Evolutionary conservation across 2,797 vertebrate species (phyloP).

Genomic region (Scolopax bukidnonensis): DNA sequence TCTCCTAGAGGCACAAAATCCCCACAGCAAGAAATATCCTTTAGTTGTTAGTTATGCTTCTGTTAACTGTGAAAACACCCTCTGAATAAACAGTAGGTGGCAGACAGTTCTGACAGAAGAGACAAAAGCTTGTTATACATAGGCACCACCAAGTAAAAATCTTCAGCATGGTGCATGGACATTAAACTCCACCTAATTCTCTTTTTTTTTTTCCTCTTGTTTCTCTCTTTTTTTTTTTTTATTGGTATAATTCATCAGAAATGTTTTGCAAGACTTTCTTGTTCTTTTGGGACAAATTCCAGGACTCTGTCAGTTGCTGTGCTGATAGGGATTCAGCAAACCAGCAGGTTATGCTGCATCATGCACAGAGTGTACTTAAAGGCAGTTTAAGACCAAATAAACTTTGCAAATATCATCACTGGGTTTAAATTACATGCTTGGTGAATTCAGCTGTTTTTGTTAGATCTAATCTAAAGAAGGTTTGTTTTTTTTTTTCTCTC

Average conservation of each 20-base stretch:
- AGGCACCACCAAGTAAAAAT: not conserved
- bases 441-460: not conserved
- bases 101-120: constrained; percentile 29
- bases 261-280: not conserved
- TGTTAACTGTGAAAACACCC: constrained; percentile 41
- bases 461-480: constrained; percentile 34
- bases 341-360: not conserved
- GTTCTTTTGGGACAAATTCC: constrained; percentile 27
- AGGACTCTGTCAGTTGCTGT: not conserved
- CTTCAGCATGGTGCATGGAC: not conserved
- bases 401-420: not conserved
- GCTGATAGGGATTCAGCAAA: not conserved
- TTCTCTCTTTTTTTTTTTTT: constrained; percentile 25
- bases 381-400: constrained; percentile 38
- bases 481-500: not conserved
- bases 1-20: constrained; percentile 9
- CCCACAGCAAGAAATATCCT: constrained; percentile 27
- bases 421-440: constrained; percentile 32
- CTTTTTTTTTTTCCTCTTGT: not conserved
- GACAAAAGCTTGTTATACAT: constrained; percentile 16
- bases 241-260: not conserved
- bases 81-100: constrained; percentile 50
- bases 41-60: constrained; percentile 40
- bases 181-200: constrained; percentile 8
- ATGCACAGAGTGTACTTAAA: not conserved